Evolutionary conservation across 1,140 invertebrate genomes (phyloP).

Genomic region (Periplaneta americana): DNA sequence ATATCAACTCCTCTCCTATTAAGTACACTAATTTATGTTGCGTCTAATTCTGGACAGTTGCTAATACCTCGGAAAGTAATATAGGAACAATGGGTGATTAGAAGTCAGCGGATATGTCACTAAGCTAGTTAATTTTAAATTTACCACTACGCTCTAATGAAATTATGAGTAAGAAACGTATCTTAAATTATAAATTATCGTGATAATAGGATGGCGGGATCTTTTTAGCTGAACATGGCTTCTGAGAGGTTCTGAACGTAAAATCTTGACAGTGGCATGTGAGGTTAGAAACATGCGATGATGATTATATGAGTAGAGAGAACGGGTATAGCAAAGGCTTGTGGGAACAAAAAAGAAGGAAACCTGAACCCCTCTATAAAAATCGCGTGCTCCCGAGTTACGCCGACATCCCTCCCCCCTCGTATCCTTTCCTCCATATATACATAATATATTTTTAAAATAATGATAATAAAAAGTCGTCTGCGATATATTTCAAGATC

Average conservation of each 20-base stretch:
- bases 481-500: not conserved
- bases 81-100: not conserved
- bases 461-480: not conserved
- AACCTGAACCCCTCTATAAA: not conserved
- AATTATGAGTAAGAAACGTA: not conserved
- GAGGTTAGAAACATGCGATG: not conserved
- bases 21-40: not conserved
- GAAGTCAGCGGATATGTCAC: not conserved
- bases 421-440: not conserved
- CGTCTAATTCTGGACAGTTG: not conserved
- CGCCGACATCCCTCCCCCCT: not conserved
- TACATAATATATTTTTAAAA: not conserved
- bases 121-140: not conserved
- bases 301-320: not conserved
- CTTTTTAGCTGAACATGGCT: not conserved
- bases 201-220: not conserved
- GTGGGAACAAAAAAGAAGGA: not conserved
- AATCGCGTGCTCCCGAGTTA: not conserved
- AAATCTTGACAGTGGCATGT: not conserved
- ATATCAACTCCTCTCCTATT: too few relatives aligned
- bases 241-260: too few relatives aligned
- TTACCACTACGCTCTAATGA: not conserved
- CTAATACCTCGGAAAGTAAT: not conserved
- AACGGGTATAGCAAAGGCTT: not conserved
- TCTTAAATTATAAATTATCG: not conserved